These are phyloP conservation scores for Varecia variegata DNA, from an alignment of 2,797 vertebrate species.

Conservation along the genomic window DNA sequence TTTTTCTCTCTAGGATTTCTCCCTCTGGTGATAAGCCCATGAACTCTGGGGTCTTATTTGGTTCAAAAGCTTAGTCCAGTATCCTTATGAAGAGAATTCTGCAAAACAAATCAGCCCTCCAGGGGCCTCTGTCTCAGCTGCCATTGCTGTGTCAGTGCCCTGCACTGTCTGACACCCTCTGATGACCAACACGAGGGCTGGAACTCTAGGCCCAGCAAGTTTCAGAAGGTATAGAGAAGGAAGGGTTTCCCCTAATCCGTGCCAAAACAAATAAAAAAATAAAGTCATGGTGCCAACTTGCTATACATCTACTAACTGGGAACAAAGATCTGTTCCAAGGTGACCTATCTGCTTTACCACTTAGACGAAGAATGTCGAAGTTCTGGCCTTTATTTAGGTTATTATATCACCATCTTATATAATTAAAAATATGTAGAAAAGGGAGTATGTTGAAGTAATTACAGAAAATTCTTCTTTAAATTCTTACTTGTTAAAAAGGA, in stretches of 20 bases:
- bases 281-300: neutral
- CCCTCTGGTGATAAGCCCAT: neutral
- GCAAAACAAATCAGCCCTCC: neutral
- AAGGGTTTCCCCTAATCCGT: neutral
- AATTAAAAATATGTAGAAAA: neutral
- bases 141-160: neutral
- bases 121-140: neutral
- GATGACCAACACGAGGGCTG: neutral
- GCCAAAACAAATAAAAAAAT: neutral
- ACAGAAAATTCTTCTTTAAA: conserved; percentile 3
- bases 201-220: neutral
- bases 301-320: neutral
- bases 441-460: neutral
- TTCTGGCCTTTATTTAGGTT: neutral
- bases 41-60: neutral
- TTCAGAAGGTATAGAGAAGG: neutral
- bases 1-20: neutral
- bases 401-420: neutral
- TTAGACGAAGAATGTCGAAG: neutral
- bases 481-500: neutral
- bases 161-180: neutral
- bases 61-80: neutral
- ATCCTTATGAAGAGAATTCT: neutral
- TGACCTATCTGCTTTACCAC: neutral
- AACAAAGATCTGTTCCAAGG: neutral